Percentiles rank a stretch among this genome's conserved stretches.
These are phyloP conservation scores for Hippocampus mohnikei DNA, from an alignment of 2,113 vertebrate genomes.

Conservation along the genomic window DNA sequence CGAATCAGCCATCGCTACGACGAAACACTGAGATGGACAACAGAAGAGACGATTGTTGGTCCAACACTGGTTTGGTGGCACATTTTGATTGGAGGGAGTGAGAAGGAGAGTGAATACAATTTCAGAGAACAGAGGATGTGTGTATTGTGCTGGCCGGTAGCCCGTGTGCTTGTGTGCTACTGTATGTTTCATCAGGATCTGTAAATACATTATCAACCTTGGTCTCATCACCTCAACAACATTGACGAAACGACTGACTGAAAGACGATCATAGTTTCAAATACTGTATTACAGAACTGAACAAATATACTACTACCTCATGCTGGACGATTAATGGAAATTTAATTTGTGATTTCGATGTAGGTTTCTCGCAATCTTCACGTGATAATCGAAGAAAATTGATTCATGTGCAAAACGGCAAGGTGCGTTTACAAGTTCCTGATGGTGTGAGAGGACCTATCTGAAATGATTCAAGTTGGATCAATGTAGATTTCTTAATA, in stretches of 20 bases:
- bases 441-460: no score
- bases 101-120: constrained; percentile 22
- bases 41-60: not conserved
- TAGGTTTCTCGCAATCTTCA: no score
- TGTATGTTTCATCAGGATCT: not conserved
- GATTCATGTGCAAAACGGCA: no score
- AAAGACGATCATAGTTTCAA: constrained; percentile 20
- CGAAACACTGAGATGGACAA: not conserved
- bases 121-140: constrained; percentile 55
- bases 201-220: constrained; percentile 15
- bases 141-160: constrained; percentile 42
- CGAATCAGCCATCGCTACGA: no score
- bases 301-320: no score
- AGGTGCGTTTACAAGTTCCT: no score
- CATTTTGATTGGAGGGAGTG: constrained; percentile 13
- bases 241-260: constrained; percentile 18
- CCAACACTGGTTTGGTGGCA: constrained; percentile 6
- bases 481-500: no score
- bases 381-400: no score
- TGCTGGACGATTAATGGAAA: no score
- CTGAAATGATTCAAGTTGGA: no score
- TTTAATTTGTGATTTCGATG: no score
- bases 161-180: constrained; percentile 25
- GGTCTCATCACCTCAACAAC: constrained; percentile 25
- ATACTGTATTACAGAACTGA: no score